phyloP scores from a whole-genome alignment of 2,888 invertebrate genomes.

The Tetrapedia diversipes region DNA sequence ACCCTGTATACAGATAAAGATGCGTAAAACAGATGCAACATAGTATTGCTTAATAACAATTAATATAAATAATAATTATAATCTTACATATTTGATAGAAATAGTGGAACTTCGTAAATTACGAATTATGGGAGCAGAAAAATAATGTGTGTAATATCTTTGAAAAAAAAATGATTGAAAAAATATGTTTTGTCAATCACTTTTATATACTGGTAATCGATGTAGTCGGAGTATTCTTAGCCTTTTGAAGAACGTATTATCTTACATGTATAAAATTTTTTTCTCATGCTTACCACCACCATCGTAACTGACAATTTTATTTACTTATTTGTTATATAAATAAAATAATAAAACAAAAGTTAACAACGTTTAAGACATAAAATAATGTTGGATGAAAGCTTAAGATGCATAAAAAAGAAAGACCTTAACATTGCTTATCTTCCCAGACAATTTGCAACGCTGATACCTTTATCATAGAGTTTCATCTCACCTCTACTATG shows the following conservation, averaged over 20 bases:
- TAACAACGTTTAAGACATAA: constrained; percentile 16
- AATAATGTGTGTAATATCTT: background rate
- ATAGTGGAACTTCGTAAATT: background rate
- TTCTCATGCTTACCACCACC: constrained; percentile 66
- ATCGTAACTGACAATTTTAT: constrained; percentile 33
- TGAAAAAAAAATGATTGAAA: background rate
- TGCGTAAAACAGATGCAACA: constrained; percentile 24
- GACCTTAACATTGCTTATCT: constrained; percentile 26
- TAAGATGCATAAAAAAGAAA: constrained; percentile 20
- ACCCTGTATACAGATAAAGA: background rate
- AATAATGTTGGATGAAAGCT: constrained; percentile 15
- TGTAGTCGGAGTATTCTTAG: constrained; percentile 20
- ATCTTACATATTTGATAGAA: too few relatives aligned
- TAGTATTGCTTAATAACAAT: constrained; percentile 43
- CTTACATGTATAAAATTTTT: constrained; percentile 18
- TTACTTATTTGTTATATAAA: constrained; percentile 39
- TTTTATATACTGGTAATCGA: too few relatives aligned
- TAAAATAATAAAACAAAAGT: constrained; percentile 24
- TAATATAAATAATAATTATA: constrained; percentile 5
- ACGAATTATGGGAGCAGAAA: background rate
- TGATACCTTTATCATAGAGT: constrained; percentile 29
- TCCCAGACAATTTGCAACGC: constrained; percentile 7
- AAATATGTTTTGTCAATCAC: background rate
- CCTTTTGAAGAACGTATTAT: background rate
- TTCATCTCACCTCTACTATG: constrained; percentile 79